Conservation (phyloP, 2,888 invertebrate species). For the Nemurella pictetii region DNA sequence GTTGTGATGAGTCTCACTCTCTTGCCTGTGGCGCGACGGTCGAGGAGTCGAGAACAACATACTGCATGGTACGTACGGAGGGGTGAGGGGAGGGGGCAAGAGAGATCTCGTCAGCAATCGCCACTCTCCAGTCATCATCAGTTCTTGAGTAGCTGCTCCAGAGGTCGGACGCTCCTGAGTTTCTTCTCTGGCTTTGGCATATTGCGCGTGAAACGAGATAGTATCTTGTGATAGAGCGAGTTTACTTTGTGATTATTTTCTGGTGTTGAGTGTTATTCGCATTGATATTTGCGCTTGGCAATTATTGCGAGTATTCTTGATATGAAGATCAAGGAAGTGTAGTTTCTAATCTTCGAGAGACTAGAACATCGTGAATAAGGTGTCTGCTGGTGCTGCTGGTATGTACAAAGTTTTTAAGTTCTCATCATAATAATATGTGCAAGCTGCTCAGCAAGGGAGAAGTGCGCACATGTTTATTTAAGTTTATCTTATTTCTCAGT, state of each 20-base stretch:
- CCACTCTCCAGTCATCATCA: background rate
- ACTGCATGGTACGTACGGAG: background rate
- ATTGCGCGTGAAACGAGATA: background rate
- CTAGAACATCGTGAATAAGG: background rate
- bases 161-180: background rate
- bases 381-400: background rate
- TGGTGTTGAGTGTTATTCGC: background rate
- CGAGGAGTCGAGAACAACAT: background rate
- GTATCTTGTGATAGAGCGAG: background rate
- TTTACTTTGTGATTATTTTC: background rate
- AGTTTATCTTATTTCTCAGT: too few species aligned
- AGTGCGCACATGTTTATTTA: too few species aligned
- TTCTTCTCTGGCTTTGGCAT: too few species aligned
- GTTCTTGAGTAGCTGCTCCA: background rate
- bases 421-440: too few species aligned
- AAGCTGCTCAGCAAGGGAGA: too few species aligned
- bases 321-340: background rate
- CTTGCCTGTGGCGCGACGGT: background rate
- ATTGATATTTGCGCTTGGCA: background rate
- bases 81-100: too few species aligned
- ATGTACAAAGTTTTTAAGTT: too few species aligned
- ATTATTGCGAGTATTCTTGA: background rate
- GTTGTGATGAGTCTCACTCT: background rate
- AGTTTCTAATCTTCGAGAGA: background rate
- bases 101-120: background rate